Base-by-base conservation (phyloP, 2,797 vertebrate genomes). In the Melanotaenia boesemani region DNA sequence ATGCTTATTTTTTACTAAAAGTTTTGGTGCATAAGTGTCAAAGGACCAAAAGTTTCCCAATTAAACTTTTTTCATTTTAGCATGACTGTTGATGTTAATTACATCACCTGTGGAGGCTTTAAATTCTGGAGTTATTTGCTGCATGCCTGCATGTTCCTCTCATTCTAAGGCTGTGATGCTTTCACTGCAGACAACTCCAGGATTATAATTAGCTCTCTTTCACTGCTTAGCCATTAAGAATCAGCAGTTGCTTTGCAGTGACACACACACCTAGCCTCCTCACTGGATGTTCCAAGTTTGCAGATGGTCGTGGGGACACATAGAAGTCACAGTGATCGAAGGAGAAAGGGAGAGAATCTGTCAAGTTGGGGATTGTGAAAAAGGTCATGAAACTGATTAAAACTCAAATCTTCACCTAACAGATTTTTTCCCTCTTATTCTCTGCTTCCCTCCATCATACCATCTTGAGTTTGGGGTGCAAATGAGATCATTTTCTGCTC, bases 291-390 rank as follows among this genome's bases (percentile, higher is more conserved):
- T 81, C 50, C 61, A 75, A 72, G 67, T 86, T 89, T 88, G 82
- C 89, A 92, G 91, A 91, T 90, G 90, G 90, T 88, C 82, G 70
- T 60, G 70, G 81, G 89, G 88, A 90, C 83, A 86, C 80, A 90
- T 90, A 81, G 82, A 91, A 91, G 88, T 90, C 86, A 88, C 82
- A 9, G 81, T 67, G 71, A 83, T 79, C 15, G 32, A 76, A 80
- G 67, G 79, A 73, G 80, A 30, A 30, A 65, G 72, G 69, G 86
- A 56, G 70, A 54, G 63, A 36, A 54, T 28, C 7, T 80, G 84
- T 86, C 81, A 82, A 77, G 64, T 62, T 83, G 82, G 78, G 67
- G 78, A 74, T 28, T 12, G 32, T 20, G 54, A 4, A 72, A 76
- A 80, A 72, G 26, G 81, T 68, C 37, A 72, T 2, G 4, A 41